Conservation (phyloP, 2,888 invertebrate genomes). For the Ormyrus labotus region DNA sequence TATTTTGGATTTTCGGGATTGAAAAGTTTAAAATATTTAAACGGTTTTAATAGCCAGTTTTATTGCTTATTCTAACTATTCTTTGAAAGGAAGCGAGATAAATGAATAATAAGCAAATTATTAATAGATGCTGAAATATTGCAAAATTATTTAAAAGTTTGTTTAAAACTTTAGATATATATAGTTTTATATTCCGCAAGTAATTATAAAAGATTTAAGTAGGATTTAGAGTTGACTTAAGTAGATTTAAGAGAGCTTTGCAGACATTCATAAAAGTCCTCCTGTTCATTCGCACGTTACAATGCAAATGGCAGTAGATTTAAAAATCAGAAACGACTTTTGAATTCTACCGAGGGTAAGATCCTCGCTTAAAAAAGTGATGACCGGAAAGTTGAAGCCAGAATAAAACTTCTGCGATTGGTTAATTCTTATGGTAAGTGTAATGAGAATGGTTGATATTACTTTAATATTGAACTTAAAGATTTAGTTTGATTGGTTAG, state of each 20-base stretch:
- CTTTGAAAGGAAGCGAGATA: neutral
- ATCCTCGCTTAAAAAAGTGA: neutral
- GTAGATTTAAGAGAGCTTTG: neutral
- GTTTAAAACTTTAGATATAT: neutral
- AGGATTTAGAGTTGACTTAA: neutral
- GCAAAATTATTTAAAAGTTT: neutral
- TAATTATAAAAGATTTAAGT: slow-evolving; percentile 41
- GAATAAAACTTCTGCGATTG: too few relatives aligned
- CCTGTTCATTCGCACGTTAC: neutral
- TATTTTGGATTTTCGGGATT: neutral
- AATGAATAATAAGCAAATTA: neutral
- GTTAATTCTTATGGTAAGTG: too few relatives aligned
- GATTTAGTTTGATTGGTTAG: too few relatives aligned
- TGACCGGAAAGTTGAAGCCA: too few relatives aligned
- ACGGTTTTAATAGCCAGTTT: too few relatives aligned
- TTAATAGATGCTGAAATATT: neutral
- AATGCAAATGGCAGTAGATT: slow-evolving; percentile 2
- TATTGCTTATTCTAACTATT: too few relatives aligned
- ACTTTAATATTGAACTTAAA: too few relatives aligned
- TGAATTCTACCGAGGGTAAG: neutral
- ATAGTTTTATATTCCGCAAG: slow-evolving; percentile 14
- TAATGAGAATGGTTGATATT: too few relatives aligned
- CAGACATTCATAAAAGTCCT: slow-evolving; percentile 25
- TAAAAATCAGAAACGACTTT: slow-evolving; percentile 4
- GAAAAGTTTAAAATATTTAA: too few relatives aligned